Conservation (phyloP, 2,888 invertebrate species). For the Eilema griseolum region DNA sequence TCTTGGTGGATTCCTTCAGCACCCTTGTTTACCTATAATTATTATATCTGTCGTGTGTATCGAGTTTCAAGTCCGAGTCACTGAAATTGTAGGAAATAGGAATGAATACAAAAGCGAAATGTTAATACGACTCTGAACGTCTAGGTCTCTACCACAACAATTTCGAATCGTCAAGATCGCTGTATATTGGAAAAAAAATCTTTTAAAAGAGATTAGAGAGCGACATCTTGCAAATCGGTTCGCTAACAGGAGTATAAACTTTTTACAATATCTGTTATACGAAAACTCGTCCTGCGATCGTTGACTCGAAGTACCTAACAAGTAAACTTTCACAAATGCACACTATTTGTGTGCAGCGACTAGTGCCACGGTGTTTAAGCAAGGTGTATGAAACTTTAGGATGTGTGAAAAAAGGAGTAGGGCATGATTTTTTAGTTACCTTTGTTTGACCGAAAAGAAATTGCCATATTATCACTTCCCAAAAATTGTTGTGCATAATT, state of each 20-base stretch:
- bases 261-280: conserved; percentile 52
- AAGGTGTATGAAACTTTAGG: conserved; percentile 25
- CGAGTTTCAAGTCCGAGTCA: background rate
- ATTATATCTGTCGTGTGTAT: too few species aligned
- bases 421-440: too few species aligned
- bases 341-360: conserved; percentile 8
- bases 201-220: conserved; percentile 15
- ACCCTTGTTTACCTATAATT: too few species aligned
- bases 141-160: background rate
- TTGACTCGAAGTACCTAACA: conserved; percentile 42
- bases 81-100: background rate
- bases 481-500: too few species aligned
- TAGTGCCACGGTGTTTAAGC: conserved; percentile 26
- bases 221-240: conserved; percentile 40
- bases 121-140: too few species aligned
- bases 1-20: too few species aligned
- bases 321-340: conserved; percentile 49
- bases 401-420: too few species aligned
- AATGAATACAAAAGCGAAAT: background rate
- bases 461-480: too few species aligned
- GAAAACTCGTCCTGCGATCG: conserved; percentile 45
- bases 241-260: conserved; percentile 44
- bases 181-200: background rate
- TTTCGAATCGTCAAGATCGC: background rate
- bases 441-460: too few species aligned